A percentile compares a stretch with the other conserved stretches of the same genome.
These are phyloP conservation scores for Acleris laterana DNA, from an alignment of 2,888 invertebrate genomes.

Conservation along the genomic window DNA sequence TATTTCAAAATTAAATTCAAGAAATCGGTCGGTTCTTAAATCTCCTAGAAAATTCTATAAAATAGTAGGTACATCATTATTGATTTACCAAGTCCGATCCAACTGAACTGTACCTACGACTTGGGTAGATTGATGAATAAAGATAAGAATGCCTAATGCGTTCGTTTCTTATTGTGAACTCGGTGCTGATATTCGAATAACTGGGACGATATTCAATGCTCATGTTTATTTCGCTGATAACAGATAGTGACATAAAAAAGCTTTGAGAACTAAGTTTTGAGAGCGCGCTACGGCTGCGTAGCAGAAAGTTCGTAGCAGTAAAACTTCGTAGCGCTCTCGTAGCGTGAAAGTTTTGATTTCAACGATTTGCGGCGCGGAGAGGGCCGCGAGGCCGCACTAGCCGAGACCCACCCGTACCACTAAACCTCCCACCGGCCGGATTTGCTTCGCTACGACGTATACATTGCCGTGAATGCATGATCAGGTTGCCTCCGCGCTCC, in stretches of 20 bases:
- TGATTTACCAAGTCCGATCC: too few species aligned
- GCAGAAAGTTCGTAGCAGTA: slow-evolving; percentile 84
- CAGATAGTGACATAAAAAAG: slow-evolving; percentile 82
- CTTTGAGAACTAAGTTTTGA: slow-evolving; percentile 82
- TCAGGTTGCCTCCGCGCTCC: rapidly evolving
- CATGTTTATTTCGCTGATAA: slow-evolving; percentile 38
- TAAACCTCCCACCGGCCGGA: slow-evolving; percentile 6
- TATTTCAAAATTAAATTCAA: too few species aligned
- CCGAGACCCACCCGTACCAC: slow-evolving; percentile 67
- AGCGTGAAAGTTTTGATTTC: slow-evolving; percentile 85
- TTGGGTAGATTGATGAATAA: too few species aligned
- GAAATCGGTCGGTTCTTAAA: too few species aligned
- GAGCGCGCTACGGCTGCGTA: slow-evolving; percentile 80
- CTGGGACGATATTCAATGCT: not conserved
- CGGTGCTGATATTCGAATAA: not conserved
- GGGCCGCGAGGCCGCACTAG: slow-evolving; percentile 78
- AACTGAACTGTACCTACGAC: too few species aligned
- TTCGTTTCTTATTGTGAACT: not conserved
- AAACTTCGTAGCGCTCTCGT: slow-evolving; percentile 84
- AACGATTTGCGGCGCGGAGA: slow-evolving; percentile 82
- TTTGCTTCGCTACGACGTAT: slow-evolving; percentile 30
- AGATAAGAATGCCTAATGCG: too few species aligned
- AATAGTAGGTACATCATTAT: too few species aligned
- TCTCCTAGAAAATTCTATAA: too few species aligned
- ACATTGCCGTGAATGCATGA: slow-evolving; percentile 48